Evolutionary conservation across 2,113 vertebrate genomes (phyloP).

Genomic region (Sinocyclocheilus rhinocerous): DNA sequence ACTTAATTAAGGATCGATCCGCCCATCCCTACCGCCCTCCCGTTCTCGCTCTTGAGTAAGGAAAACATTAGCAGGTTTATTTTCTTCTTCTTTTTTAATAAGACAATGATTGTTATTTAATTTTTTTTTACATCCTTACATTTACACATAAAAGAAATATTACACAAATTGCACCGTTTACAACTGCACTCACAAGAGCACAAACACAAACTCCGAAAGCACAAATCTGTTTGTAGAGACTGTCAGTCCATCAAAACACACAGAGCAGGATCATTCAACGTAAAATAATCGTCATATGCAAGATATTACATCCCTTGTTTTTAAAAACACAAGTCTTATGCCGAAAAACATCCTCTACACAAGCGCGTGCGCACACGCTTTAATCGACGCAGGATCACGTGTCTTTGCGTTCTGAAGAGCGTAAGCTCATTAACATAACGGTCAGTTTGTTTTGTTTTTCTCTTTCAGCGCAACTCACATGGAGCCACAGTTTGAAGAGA

Average conservation of each 20-base stretch:
- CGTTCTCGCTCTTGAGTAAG: too few relatives aligned
- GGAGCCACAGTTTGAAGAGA: not conserved
- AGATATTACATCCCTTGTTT: slow-evolving; percentile 82
- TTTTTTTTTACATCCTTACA: slow-evolving; percentile 79
- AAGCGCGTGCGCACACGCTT: not conserved
- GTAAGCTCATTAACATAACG: not conserved
- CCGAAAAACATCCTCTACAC: not conserved
- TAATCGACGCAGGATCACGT: not conserved
- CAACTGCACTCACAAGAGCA: slow-evolving; percentile 63
- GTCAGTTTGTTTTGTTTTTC: not conserved
- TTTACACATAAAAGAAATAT: slow-evolving; percentile 71
- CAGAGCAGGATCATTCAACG: slow-evolving; percentile 66
- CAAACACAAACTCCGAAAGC: slow-evolving; percentile 66
- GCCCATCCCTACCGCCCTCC: too few relatives aligned
- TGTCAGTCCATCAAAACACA: slow-evolving; percentile 68
- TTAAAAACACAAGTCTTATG: slow-evolving; percentile 73
- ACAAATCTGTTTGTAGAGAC: slow-evolving; percentile 62
- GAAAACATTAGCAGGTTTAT: slow-evolving; percentile 67
- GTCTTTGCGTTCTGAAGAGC: not conserved
- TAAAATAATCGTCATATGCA: slow-evolving; percentile 74
- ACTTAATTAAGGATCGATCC: too few relatives aligned
- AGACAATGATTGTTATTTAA: slow-evolving; percentile 73
- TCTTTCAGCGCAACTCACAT: not conserved
- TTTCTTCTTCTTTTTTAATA: slow-evolving; percentile 78
- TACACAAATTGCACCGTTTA: slow-evolving; percentile 81